Conservation (phyloP, 2,797 vertebrate genomes). For the Siniperca scherzeri region DNA sequence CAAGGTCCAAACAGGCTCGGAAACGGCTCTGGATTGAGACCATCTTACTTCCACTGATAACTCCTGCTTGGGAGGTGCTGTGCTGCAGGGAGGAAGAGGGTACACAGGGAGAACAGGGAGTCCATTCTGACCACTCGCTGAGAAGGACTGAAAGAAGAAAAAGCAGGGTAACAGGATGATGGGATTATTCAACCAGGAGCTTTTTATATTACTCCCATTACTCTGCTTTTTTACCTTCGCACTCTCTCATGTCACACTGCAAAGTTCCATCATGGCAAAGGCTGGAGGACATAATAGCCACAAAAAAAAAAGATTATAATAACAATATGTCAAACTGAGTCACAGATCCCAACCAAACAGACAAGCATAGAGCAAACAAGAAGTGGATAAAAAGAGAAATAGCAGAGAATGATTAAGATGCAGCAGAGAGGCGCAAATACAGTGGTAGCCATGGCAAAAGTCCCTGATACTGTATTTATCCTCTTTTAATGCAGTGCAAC, state of each 20-base stretch:
- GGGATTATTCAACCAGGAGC: too few relatives aligned
- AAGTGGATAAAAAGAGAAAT: background rate
- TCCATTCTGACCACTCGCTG: slow-evolving; percentile 93
- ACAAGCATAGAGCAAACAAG: background rate
- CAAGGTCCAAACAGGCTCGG: slow-evolving; percentile 89
- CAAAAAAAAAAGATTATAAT: background rate
- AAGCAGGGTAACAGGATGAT: background rate
- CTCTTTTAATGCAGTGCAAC: background rate
- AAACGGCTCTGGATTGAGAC: slow-evolving; percentile 88
- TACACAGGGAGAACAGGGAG: slow-evolving; percentile 88
- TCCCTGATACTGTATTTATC: background rate
- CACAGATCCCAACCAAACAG: background rate
- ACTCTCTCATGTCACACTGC: slow-evolving; percentile 85
- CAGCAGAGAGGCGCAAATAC: background rate
- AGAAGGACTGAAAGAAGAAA: slow-evolving; percentile 78
- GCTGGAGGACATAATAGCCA: slow-evolving; percentile 71
- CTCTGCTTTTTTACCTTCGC: slow-evolving; percentile 80
- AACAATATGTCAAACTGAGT: background rate
- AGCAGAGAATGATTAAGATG: background rate
- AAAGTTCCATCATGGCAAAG: slow-evolving; percentile 85
- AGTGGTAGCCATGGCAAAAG: background rate
- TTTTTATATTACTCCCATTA: background rate
- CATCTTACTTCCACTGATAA: slow-evolving; percentile 35
- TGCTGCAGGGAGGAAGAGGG: slow-evolving; percentile 63
- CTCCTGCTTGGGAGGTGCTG: background rate